Evolutionary conservation across 2,888 invertebrate genomes (phyloP), one percentile per base, ranked within the genome.

Genomic region (Melinaea menophilus): DNA sequence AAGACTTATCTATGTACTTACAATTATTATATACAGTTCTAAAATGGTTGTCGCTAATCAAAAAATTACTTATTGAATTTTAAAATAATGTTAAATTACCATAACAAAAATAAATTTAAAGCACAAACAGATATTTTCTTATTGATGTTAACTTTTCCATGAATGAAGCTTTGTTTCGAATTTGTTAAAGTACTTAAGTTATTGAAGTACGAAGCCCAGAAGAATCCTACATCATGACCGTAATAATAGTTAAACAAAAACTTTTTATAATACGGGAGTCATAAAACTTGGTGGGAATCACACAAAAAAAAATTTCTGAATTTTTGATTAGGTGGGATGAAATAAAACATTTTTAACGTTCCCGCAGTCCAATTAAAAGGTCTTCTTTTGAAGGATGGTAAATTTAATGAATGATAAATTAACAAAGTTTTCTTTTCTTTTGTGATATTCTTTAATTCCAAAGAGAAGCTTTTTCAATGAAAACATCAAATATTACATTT

Each of bases 321-420:
- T 84, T 85, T n/a, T 84, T 82, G 81, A 84, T 84, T 81, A 81
- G 72, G 72, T 74, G 75, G 68, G 75, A 79, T 76, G 79, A 74
- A 80, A 80, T 81, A 81, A 79, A 82, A 83, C 82, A 74, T 80
- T 79, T 66, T 60, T 62, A 68, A 76, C 70, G 76, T 76, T 74
- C 74, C 71, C 75, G 76, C 74, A 68, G 75, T 69, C 78, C 79
- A 84, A 85, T 84, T 83, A 84, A 80, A 79, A 73, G 73, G 73
- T 74, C 75, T 69, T 65, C 65, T 68, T 69, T 70, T 69, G 59
- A 68, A 72, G 76, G 75, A 74, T 77, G 78, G 51, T 51, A 31
- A 51, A 31, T 31, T 51, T 7, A 51, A 51, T 51, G 22, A 51
- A 31, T 51, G 9, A 31, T 51, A 51, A 22, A 51, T 31, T 7